A percentile compares a stretch with the other conserved stretches of the same genome.
These are phyloP conservation scores for Alsophila aescularia DNA, from an alignment of 2,888 invertebrate genomes.

Conservation along the genomic window DNA sequence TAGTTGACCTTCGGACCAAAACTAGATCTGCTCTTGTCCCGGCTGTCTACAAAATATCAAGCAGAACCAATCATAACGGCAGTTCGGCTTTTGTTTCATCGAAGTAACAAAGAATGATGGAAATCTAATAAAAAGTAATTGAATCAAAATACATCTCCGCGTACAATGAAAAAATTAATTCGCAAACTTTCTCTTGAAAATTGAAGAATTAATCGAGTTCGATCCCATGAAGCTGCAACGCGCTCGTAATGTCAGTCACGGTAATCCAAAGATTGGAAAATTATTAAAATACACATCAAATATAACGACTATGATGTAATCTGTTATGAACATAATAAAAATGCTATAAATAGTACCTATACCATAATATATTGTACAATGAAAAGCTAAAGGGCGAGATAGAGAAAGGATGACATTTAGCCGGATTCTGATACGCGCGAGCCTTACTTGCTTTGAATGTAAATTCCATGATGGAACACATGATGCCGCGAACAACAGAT, in stretches of 20 bases:
- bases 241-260: conserved; percentile 34
- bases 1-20: conserved; percentile 18
- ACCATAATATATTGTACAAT: conserved; percentile 22
- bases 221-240: conserved; percentile 31
- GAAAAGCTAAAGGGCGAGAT: conserved; percentile 19
- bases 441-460: conserved; percentile 81
- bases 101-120: conserved; percentile 38
- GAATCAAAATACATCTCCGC: conserved; percentile 38
- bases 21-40: conserved; percentile 21
- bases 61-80: conserved; percentile 39
- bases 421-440: conserved; percentile 23
- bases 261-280: conserved; percentile 32
- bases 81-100: conserved; percentile 35
- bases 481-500: conserved; percentile 76
- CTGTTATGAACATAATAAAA: conserved; percentile 24
- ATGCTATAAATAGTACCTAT: conserved; percentile 19
- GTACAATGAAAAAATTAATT: conserved; percentile 38
- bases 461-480: conserved; percentile 81
- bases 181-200: conserved; percentile 44
- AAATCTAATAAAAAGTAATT: conserved; percentile 46
- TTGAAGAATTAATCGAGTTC: conserved; percentile 34
- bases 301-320: conserved; percentile 29
- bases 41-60: conserved; percentile 26
- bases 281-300: conserved; percentile 31
- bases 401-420: conserved; percentile 39